Evolutionary conservation across 1,140 invertebrate genomes (phyloP), one percentile per base, ranked within the genome.

Genomic region (Drosophila tropicalis): DNA sequence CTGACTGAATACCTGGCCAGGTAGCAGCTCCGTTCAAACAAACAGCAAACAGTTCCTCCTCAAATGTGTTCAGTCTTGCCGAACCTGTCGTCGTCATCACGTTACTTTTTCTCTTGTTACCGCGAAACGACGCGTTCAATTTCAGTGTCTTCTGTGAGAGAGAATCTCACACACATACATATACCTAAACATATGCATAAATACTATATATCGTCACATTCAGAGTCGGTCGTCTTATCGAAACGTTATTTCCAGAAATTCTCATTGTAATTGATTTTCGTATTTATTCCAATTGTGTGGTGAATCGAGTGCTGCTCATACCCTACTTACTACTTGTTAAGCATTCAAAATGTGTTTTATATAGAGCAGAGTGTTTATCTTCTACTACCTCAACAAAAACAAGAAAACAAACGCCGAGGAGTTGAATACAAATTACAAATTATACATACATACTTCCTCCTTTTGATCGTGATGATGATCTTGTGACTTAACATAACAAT

Each of bases 241-340:
- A 80, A 69, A 76, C 83, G 82, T 81, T 61, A 79, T 87, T 86
- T 87, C 76, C 72, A 75, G 73, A 72, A 82, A 87, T 79, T 79
- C 58, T 87, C 7, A 87, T 82, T 58, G 72, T 70, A 86, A 86
- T 86, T 86, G 83, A 86, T 87, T 81, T 79, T 71, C 69, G 66
- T 67, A 36, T 58, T 66, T 55, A 29, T 64, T 29, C 5, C 5
- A 29, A 29, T 29, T 29, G 29, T 29, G 29, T 29, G 29, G 47
- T 62, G 55, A 57, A 69, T 67, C 62, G 64, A 55, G 66, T 44
- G 39, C 66, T 76, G 56, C 29, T 29, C 29, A 63, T 57, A 65
- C 72, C 75, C 69, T 76, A 40, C 41, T 66, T 39, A 13, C 2
- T 12, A 47, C 56, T 67, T 68, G 51, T 76, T 60, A 65, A 41